Conservation (phyloP, 2,797 vertebrate species). For the Pelochelys cantorii region DNA sequence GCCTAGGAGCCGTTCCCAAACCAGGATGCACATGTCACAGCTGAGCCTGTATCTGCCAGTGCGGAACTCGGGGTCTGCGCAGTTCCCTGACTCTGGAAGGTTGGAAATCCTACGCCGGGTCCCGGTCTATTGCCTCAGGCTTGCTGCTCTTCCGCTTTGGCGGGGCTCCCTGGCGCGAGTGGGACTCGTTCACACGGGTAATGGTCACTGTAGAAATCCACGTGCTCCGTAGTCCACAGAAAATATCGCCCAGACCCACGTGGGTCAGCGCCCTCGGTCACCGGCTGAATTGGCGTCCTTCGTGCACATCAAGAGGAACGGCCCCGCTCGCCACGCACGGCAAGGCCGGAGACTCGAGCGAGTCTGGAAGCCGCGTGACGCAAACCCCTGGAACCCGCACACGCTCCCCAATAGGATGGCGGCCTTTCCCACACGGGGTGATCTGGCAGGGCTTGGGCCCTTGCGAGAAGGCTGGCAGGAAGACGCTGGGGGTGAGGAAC, state of each 20-base stretch:
- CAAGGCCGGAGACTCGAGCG: background rate
- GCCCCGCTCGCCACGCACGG: background rate
- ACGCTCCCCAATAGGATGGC: background rate
- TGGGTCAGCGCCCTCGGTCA: background rate
- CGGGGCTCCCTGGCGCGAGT: background rate
- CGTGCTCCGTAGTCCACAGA: background rate
- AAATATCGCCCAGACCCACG: background rate
- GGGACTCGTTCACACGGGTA: background rate
- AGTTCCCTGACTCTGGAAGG: background rate
- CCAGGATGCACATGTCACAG: background rate
- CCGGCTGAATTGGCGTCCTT: background rate
- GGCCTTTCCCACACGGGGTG: background rate
- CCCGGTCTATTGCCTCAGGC: background rate
- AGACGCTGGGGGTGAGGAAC: background rate
- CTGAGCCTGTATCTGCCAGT: background rate
- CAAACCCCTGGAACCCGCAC: background rate
- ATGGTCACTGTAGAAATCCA: background rate
- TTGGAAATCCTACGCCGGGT: background rate
- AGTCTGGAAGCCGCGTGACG: background rate
- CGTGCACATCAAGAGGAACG: background rate
- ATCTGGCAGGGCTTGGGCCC: background rate
- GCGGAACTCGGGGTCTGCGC: background rate
- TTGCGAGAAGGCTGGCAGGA: fast-evolving
- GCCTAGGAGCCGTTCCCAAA: background rate
- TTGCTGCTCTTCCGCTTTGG: background rate